Evolutionary conservation across 2,888 invertebrate species (phyloP).

Genomic region (Scaptomyza flava): DNA sequence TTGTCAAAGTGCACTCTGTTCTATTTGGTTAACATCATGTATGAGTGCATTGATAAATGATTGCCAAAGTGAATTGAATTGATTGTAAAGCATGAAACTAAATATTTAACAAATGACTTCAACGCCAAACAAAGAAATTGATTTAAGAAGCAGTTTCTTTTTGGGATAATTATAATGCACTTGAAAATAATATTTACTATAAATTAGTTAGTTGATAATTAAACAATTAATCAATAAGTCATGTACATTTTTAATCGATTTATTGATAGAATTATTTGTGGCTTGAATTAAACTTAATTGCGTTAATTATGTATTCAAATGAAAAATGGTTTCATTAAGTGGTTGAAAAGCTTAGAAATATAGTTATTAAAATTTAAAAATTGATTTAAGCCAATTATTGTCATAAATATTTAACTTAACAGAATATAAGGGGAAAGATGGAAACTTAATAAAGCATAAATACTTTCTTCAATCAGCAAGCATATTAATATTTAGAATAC

Average conservation of each 20-base stretch:
- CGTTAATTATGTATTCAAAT: background rate
- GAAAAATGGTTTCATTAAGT: background rate
- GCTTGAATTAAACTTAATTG: background rate
- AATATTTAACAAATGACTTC: too few relatives aligned
- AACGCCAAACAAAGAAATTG: background rate
- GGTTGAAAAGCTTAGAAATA: background rate
- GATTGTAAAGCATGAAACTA: background rate
- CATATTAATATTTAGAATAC: background rate
- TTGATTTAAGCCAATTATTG: background rate
- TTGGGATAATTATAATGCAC: too few relatives aligned
- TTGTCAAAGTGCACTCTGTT: conserved; percentile 35
- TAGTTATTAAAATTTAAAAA: background rate
- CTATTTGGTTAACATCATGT: conserved; percentile 8
- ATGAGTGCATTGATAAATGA: conserved; percentile 13
- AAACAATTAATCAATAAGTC: background rate
- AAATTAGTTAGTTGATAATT: too few relatives aligned
- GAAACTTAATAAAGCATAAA: background rate
- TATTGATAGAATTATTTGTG: background rate
- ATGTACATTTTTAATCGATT: background rate
- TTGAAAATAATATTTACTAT: too few relatives aligned
- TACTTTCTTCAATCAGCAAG: too few relatives aligned
- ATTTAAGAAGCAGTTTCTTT: background rate
- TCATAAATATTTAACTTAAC: background rate
- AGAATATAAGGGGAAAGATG: background rate
- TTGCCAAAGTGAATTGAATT: background rate